A percentile compares a stretch with the other conserved stretches of the same genome.
phyloP scores from a whole-genome alignment of 2,797 vertebrate genomes.

The Fistularia commersonii region DNA sequence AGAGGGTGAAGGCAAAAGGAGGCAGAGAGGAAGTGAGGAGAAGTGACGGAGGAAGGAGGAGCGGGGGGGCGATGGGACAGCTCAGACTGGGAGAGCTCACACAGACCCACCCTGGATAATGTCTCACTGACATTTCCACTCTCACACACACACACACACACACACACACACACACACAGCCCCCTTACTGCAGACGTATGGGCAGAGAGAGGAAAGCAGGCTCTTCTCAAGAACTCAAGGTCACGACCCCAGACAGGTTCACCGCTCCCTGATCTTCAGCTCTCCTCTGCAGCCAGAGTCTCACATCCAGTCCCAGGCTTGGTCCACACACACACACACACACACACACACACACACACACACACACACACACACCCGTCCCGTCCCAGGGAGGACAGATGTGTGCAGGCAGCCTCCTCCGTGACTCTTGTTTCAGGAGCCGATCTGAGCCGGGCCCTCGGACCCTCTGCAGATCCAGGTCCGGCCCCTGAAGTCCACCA shows the following conservation, averaged over 20 bases:
- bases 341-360: conserved; percentile 28
- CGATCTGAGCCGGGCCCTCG: conserved; percentile 30
- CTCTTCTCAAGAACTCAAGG: conserved; percentile 73
- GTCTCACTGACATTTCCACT: conserved; percentile 81
- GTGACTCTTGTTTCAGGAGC: conserved; percentile 27
- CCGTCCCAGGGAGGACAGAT: conserved; percentile 58
- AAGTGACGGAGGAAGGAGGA: conserved; percentile 40
- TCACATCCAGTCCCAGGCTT: conserved; percentile 68
- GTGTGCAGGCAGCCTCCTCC: conserved; percentile 55
- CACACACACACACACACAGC: too few species aligned
- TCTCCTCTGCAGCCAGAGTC: conserved; percentile 46
- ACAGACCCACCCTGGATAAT: conserved; percentile 78
- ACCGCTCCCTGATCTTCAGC: conserved; percentile 91
- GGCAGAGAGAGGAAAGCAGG: conserved; percentile 36
- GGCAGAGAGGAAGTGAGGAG: not conserved
- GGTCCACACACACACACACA: conserved; percentile 24
- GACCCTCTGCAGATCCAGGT: not conserved
- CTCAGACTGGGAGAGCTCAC: conserved; percentile 72
- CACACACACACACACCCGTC: conserved; percentile 24
- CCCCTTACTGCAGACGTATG: conserved; percentile 56
- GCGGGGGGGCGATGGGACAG: conserved; percentile 61
- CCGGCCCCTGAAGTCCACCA: too few species aligned
- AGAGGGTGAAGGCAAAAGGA: not conserved
- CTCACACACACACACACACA: conserved; percentile 50
- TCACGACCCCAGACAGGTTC: conserved; percentile 83